These are phyloP conservation scores for Onychomys leucogaster DNA, from an alignment of 2,797 vertebrate species.

Conservation along the genomic window DNA sequence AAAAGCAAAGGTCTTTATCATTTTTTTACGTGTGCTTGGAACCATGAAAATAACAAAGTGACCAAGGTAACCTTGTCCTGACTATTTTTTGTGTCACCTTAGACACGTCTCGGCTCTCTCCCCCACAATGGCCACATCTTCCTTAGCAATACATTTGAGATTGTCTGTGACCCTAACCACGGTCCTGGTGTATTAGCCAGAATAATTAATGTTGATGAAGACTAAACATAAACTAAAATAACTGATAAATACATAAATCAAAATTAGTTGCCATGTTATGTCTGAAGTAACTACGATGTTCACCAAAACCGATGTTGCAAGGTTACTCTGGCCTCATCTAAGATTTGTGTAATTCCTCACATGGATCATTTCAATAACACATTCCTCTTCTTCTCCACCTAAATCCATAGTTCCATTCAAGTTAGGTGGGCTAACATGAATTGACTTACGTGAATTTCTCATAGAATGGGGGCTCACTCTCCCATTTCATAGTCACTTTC, in stretches of 20 bases:
- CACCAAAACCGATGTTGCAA: not conserved
- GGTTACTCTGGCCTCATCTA: not conserved
- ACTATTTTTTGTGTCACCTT: not conserved
- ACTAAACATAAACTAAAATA: not conserved
- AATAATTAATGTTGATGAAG: not conserved
- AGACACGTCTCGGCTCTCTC: not conserved
- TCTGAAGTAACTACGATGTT: not conserved
- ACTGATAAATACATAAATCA: not conserved
- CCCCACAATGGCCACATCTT: not conserved
- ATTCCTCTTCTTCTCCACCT: not conserved
- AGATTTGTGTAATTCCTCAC: not conserved
- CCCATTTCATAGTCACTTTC: not conserved
- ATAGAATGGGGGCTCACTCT: not conserved
- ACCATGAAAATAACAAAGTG: not conserved
- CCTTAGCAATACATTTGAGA: not conserved
- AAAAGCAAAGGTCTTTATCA: not conserved
- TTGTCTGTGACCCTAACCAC: not conserved
- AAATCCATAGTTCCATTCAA: not conserved
- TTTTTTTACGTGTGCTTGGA: conserved; percentile 22
- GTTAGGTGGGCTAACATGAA: not conserved
- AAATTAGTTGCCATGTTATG: not conserved
- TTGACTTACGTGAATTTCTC: conserved; percentile 14
- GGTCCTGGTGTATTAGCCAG: not conserved
- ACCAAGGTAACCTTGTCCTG: not conserved
- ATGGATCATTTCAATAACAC: not conserved